A percentile compares a stretch with the other conserved stretches of the same genome.
These are phyloP conservation scores for Magallana ariakensis DNA, from an alignment of 1,140 invertebrate species.

Conservation along the genomic window DNA sequence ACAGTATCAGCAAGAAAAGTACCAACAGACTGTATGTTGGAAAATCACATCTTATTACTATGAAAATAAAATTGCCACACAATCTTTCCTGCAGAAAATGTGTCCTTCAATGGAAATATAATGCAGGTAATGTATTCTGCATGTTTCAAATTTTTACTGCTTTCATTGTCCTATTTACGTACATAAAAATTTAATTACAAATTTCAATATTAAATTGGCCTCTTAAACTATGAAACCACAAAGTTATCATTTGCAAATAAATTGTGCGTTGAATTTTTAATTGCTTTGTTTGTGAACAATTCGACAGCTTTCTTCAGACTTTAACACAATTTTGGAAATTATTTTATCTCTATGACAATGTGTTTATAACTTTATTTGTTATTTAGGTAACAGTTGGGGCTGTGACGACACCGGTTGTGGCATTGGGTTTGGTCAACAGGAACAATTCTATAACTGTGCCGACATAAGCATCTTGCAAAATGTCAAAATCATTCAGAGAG, in stretches of 20 bases:
- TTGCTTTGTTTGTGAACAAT: too few species aligned
- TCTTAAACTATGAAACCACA: too few species aligned
- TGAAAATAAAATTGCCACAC: constrained; percentile 54
- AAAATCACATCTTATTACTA: not conserved
- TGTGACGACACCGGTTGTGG: constrained; percentile 58
- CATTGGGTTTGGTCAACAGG: constrained; percentile 79
- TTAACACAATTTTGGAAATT: too few species aligned
- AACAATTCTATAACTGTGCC: constrained; percentile 85
- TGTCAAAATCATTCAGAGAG: not conserved
- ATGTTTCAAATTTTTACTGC: too few species aligned
- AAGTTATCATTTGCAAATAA: too few species aligned
- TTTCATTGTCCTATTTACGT: too few species aligned
- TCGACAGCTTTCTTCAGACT: too few species aligned
- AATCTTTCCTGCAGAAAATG: constrained; percentile 61
- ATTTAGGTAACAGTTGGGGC: constrained; percentile 69
- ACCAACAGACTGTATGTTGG: not conserved
- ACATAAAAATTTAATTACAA: too few species aligned
- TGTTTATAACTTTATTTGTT: not conserved
- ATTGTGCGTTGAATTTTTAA: too few species aligned
- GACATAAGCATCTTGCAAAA: constrained; percentile 82
- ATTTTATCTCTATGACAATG: too few species aligned
- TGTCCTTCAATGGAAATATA: constrained; percentile 67
- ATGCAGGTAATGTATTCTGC: constrained; percentile 55
- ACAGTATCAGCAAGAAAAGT: not conserved
- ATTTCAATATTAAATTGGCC: too few species aligned